Percentiles rank a stretch among this genome's conserved stretches.
Evolutionary conservation across 2,797 vertebrate genomes (phyloP).

Genomic region (Eulemur albifrons): DNA sequence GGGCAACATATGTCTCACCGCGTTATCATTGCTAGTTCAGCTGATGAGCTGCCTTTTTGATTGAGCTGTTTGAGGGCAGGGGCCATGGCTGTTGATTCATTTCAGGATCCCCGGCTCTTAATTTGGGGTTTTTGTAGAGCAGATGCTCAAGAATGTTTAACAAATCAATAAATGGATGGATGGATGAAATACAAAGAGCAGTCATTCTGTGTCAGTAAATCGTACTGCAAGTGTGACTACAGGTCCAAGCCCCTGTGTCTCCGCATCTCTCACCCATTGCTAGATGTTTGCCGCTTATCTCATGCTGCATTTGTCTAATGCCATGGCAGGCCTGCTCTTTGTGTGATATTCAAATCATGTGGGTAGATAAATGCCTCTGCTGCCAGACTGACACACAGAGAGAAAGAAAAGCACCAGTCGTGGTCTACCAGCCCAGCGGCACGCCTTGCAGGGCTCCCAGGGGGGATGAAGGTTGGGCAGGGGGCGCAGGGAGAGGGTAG

Average conservation of each 20-base stretch:
- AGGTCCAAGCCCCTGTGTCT: background rate
- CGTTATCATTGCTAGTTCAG: background rate
- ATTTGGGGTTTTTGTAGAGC: background rate
- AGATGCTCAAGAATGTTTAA: background rate
- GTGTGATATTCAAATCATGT: background rate
- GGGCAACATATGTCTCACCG: background rate
- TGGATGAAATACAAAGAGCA: background rate
- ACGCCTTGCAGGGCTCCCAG: accelerated
- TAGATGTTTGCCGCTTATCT: background rate
- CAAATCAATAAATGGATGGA: background rate
- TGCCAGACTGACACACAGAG: background rate
- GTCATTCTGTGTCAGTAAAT: background rate
- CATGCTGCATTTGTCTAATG: background rate
- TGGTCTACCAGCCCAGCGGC: background rate
- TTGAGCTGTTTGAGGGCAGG: background rate
- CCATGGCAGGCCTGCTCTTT: background rate
- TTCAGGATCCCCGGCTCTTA: background rate
- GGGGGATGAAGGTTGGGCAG: background rate
- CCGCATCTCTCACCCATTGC: background rate
- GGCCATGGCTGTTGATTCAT: background rate
- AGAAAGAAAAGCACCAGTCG: background rate
- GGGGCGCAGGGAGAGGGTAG: background rate
- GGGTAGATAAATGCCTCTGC: background rate
- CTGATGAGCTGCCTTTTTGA: background rate
- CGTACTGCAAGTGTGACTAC: background rate